Conservation (phyloP, 2,113 vertebrate genomes). For the Tauraco erythrolophus region DNA sequence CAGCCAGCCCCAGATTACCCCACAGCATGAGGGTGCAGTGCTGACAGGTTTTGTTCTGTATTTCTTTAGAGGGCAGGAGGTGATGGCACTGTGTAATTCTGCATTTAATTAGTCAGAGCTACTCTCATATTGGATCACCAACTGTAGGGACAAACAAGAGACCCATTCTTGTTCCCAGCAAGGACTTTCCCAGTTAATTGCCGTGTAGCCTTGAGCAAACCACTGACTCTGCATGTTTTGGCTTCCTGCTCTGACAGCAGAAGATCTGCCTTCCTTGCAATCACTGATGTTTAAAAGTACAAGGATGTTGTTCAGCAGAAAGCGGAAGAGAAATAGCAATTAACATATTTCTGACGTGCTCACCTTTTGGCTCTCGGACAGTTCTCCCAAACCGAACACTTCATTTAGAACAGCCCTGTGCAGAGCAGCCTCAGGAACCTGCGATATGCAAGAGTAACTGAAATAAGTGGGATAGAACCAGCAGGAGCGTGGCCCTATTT, state of each 20-base stretch:
- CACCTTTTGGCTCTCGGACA: background rate
- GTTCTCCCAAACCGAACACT: background rate
- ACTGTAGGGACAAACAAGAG: background rate
- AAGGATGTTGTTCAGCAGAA: background rate
- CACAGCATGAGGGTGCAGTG: background rate
- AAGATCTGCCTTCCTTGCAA: background rate
- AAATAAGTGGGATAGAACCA: background rate
- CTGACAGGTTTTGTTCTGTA: background rate
- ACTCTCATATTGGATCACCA: background rate
- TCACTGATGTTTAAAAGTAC: background rate
- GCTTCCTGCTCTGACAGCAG: background rate
- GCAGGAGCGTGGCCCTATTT: background rate
- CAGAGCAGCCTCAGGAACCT: background rate
- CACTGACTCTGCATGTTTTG: background rate
- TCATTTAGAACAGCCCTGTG: background rate
- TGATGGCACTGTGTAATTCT: background rate
- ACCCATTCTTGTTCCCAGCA: background rate
- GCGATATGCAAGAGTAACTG: background rate
- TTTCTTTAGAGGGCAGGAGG: background rate
- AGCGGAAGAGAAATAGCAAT: background rate
- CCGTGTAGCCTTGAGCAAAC: background rate
- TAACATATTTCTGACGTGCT: background rate
- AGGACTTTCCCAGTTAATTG: background rate
- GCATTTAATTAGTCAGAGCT: background rate
- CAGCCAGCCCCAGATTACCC: background rate